These are phyloP conservation scores for Drosophila sp. DNA, from an alignment of 1,140 invertebrate genomes.

Conservation along the genomic window DNA sequence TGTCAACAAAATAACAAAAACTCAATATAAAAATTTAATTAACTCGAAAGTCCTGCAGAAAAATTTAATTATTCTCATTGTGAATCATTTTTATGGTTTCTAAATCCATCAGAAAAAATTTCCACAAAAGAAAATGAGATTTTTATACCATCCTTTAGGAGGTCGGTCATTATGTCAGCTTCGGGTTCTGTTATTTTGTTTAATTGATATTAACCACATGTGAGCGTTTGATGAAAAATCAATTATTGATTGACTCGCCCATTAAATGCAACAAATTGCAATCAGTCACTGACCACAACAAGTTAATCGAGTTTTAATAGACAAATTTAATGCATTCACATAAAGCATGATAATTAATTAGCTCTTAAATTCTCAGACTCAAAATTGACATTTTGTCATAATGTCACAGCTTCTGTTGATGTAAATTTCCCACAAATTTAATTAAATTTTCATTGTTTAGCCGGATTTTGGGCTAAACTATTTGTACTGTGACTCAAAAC, in stretches of 20 bases:
- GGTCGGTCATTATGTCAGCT: too few relatives aligned
- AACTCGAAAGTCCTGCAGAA: not conserved
- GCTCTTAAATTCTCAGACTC: too few relatives aligned
- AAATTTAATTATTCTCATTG: not conserved
- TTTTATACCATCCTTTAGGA: too few relatives aligned
- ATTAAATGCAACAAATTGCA: not conserved
- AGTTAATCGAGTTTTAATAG: not conserved
- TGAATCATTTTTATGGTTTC: too few relatives aligned
- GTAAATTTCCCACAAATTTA: too few relatives aligned
- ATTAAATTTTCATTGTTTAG: too few relatives aligned
- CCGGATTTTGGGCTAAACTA: too few relatives aligned
- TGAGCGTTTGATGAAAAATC: not conserved
- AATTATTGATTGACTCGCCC: not conserved
- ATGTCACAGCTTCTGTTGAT: not conserved
- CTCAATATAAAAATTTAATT: conserved; percentile 1
- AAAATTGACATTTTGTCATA: not conserved
- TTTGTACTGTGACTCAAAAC: too few relatives aligned
- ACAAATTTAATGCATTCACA: too few relatives aligned
- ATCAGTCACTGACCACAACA: not conserved
- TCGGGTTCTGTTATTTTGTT: not conserved
- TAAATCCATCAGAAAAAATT: too few relatives aligned
- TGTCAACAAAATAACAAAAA: not conserved
- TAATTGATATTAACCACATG: not conserved
- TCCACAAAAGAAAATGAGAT: too few relatives aligned
- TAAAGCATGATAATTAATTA: too few relatives aligned